A percentile compares a stretch with the other conserved stretches of the same genome.
Conservation (phyloP, 23 tunicate species). For the Halocynthia aurantium region DNA sequence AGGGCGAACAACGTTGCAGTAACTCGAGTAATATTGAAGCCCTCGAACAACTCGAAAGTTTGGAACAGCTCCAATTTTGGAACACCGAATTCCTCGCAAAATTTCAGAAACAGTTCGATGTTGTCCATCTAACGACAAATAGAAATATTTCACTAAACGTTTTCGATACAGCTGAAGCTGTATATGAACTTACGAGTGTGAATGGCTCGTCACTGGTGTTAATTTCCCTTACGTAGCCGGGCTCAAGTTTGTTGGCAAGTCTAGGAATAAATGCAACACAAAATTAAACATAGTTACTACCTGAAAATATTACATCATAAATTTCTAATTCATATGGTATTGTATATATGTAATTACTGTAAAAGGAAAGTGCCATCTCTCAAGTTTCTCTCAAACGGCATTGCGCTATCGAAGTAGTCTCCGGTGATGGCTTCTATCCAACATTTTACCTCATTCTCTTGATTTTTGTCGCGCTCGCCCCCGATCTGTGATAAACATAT, state of each 20-base stretch:
- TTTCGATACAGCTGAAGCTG: not conserved
- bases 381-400: conserved; percentile 35
- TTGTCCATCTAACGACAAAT: conserved; percentile 57
- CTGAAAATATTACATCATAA: not conserved
- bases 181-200: conserved; percentile 24
- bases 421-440: conserved; percentile 78
- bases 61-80: conserved; percentile 51
- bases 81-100: conserved; percentile 55
- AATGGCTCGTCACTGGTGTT: conserved; percentile 17
- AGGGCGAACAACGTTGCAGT: conserved; percentile 53
- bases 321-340: not conserved
- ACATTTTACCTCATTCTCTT: conserved; percentile 33
- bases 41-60: conserved; percentile 52
- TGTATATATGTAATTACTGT: conserved; percentile 25
- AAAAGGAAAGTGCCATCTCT: conserved; percentile 48
- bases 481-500: conserved; percentile 25
- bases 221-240: conserved; percentile 28
- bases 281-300: not conserved
- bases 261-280: conserved; percentile 8
- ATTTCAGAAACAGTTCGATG: conserved; percentile 47
- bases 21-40: conserved; percentile 44
- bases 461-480: conserved; percentile 51
- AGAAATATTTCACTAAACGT: not conserved
- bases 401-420: conserved; percentile 10
- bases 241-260: conserved; percentile 31